Evolutionary conservation across 2,113 vertebrate genomes (phyloP).

Genomic region (Nycticebus coucang): DNA sequence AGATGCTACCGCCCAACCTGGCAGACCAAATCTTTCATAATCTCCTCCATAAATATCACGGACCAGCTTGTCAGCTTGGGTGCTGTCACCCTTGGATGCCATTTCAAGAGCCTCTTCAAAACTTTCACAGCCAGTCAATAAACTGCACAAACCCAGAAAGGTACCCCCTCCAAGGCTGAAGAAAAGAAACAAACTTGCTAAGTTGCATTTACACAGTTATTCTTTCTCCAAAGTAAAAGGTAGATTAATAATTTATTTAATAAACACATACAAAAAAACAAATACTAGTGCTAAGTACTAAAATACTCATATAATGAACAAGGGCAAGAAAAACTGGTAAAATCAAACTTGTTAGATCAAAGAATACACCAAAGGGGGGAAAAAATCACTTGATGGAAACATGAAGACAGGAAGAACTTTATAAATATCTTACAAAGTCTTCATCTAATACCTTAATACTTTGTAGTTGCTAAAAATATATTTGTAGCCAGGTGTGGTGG

Average conservation of each 20-base stretch:
- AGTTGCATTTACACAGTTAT: not conserved
- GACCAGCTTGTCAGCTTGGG: constrained; percentile 88
- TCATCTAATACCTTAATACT: not conserved
- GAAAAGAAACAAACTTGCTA: constrained; percentile 38
- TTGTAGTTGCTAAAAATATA: not conserved
- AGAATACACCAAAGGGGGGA: not conserved
- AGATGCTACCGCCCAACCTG: constrained; percentile 90
- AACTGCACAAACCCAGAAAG: constrained; percentile 89
- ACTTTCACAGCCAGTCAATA: constrained; percentile 90
- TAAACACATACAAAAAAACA: not conserved
- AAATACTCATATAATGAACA: not conserved
- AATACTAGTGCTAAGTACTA: not conserved
- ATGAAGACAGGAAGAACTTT: not conserved
- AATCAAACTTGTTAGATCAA: not conserved
- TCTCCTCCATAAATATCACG: constrained; percentile 91
- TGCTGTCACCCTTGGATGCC: constrained; percentile 90
- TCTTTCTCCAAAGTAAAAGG: not conserved
- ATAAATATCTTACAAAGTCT: not conserved
- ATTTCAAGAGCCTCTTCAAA: constrained; percentile 92
- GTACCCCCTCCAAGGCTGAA: constrained; percentile 90
- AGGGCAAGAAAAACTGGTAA: constrained; percentile 37
- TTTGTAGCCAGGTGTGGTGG: not conserved
- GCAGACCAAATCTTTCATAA: constrained; percentile 89
- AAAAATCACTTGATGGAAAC: not conserved
- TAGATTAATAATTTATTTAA: not conserved